Evolutionary conservation across 2,113 vertebrate species (phyloP).

Genomic region (Pluvianellus socialis): DNA sequence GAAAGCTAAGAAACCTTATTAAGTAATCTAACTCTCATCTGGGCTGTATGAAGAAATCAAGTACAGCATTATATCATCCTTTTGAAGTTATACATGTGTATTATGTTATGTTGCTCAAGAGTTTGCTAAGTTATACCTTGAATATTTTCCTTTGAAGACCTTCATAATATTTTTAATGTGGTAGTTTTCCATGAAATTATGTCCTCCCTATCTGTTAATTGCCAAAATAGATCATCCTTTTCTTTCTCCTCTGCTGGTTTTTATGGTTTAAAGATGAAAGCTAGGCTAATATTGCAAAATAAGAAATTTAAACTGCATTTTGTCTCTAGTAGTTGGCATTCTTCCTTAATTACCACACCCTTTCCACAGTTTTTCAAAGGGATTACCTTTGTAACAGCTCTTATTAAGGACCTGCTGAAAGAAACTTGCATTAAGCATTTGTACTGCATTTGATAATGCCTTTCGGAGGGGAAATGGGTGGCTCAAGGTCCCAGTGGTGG

Average conservation of each 20-base stretch:
- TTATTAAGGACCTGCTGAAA: neutral
- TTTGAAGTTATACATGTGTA: neutral
- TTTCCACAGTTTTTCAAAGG: neutral
- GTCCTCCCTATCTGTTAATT: neutral
- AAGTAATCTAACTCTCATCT: constrained; percentile 38
- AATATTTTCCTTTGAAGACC: constrained; percentile 23
- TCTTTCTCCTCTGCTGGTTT: neutral
- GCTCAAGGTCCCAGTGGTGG: neutral
- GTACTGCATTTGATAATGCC: neutral
- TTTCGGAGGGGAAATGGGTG: neutral
- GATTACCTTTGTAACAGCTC: neutral
- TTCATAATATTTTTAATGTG: neutral
- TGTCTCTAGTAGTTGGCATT: neutral
- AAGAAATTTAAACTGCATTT: neutral
- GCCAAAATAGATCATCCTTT: neutral
- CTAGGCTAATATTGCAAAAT: neutral
- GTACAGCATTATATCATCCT: neutral
- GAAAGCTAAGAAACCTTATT: constrained; percentile 58
- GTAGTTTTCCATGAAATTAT: neutral
- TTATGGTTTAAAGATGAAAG: constrained; percentile 24
- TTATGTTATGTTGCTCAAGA: neutral
- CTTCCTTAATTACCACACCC: neutral
- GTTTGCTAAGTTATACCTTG: neutral
- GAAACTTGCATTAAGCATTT: neutral
- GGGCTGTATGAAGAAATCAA: neutral